Base-by-base conservation (phyloP, 2,797 vertebrate genomes). In the Tarsius wallacei region DNA sequence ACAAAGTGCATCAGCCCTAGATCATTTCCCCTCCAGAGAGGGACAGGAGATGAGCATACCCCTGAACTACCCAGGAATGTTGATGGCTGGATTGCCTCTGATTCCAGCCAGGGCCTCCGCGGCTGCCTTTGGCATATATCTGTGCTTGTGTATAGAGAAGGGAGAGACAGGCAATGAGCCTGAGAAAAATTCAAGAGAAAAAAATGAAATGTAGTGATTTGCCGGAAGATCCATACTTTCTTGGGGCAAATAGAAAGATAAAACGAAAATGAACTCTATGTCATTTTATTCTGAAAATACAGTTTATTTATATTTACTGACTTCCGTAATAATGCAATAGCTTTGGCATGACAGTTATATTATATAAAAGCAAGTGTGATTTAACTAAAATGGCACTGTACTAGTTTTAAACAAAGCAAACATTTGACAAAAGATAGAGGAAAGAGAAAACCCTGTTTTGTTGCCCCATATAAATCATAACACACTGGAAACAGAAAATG, bases 391-490 rank as follows among this genome's bases (percentile, higher is more conserved):
- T 84, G 84, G 66, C 31, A 94, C 31, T 80, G n/a, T 0, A 76
- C 12, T 89, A 71, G 28, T 59, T 97, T 93, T 91, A 83, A 97
- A 94, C 88, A 93, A 92, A 95, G 19, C 11, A 91, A 91, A 91
- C 21, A 63, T 22, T 82, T 92, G 74, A 93, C n/a, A 80, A 96
- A 94, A 92, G 83, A 83, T 21, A n/a, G 53, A 92, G 22, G 94
- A 87, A 82, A 73, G 24, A 64, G 36, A 96, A 84, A 96, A 49
- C 16, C 21, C 22, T 47, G 11, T 91, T 87, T 82, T 91, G 19
- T 81, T 88, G 59, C 57, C 5, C 19, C 1, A 21, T 1, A n/a
- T 87, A 84, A 78, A 86, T 89, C 81, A 82, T 33, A 73, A 71
- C 36, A 66, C 64, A 93, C 19, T 47, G 74, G 93, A 80, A 95